Evolutionary conservation across 2,888 invertebrate genomes (phyloP), one percentile per base, ranked within the genome.

Genomic region (Cenopis cana): DNA sequence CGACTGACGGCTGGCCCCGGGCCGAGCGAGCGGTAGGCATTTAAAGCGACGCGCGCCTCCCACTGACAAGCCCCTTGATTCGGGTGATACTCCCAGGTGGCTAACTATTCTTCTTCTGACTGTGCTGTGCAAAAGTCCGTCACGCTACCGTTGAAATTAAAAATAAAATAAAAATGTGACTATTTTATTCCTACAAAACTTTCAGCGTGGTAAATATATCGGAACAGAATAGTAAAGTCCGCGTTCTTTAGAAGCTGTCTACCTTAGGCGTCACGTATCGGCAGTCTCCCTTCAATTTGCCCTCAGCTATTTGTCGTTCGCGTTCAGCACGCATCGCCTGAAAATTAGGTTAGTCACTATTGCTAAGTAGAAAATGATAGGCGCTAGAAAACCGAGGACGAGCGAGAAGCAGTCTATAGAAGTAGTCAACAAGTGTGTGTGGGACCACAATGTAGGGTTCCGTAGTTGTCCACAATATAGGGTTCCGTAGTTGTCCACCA

Each of bases 251-350:
- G 82, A 88, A 95, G 74, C 95, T 94, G 80, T 96, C 95, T 1
- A 93, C 80, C 78, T 87, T 87, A 5, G 96, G 96, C 1, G 91
- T 82, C 0, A 94, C 93, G 80, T 93, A 95, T 62, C 87, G 86
- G 2, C 95, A 90, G 49, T 94, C 93, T 18, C 89, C 93, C 4
- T 82, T 91, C 61, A 95, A 89, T 80, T 95, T 95, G 6, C 96
- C 96, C 9, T 82, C 80, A 8, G 85, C 83, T 74, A 94, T 94
- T 82, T 97, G 96, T 57, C 94, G 91, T 0, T 92, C 81, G 14
- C 96, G 93, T 81, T 96, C 96, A 0, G 73, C 74, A 36, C 93
- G 85, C 95, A 96, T 95, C 9, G 56, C 67, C 71, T 71, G 17
- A 49, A 66, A 71, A 18, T 1, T 29, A 55, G 55, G 29, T 14